These are phyloP conservation scores for Mycalesis mineus DNA, from an alignment of 2,888 invertebrate genomes.

Conservation along the genomic window DNA sequence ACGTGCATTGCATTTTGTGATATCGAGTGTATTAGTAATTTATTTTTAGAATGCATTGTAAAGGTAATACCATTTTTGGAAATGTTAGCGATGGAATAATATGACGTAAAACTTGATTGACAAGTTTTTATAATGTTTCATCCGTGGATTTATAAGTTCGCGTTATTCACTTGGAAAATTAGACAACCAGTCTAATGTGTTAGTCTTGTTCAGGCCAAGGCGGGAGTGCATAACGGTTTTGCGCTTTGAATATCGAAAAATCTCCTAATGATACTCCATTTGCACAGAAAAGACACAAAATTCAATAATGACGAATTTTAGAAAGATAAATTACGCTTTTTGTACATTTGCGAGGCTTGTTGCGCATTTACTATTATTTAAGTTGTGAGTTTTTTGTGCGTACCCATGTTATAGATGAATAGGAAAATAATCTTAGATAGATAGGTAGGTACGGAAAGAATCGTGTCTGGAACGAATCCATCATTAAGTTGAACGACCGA, in stretches of 20 bases:
- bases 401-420: not conserved
- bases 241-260: slow-evolving; percentile 44
- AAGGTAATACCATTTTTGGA: slow-evolving; percentile 15
- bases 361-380: slow-evolving; percentile 69
- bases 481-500: slow-evolving; percentile 7
- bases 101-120: not conserved
- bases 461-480: slow-evolving; percentile 9
- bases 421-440: not conserved
- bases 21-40: slow-evolving; percentile 67
- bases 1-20: slow-evolving; percentile 65
- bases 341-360: slow-evolving; percentile 62
- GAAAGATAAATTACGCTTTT: slow-evolving; percentile 44
- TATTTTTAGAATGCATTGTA: slow-evolving; percentile 35
- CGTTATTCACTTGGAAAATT: slow-evolving; percentile 34
- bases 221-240: slow-evolving; percentile 62
- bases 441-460: not conserved
- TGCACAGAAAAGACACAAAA: not conserved
- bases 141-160: slow-evolving; percentile 12
- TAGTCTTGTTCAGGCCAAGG: slow-evolving; percentile 29
- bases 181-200: slow-evolving; percentile 44
- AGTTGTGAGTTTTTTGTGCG: slow-evolving; percentile 44
- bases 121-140: not conserved
- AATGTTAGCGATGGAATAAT: slow-evolving; percentile 9
- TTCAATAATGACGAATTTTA: slow-evolving; percentile 2
- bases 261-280: not conserved